phyloP scores from a whole-genome alignment of 92 coral and sea anemone species.

The Porites lobata region DNA sequence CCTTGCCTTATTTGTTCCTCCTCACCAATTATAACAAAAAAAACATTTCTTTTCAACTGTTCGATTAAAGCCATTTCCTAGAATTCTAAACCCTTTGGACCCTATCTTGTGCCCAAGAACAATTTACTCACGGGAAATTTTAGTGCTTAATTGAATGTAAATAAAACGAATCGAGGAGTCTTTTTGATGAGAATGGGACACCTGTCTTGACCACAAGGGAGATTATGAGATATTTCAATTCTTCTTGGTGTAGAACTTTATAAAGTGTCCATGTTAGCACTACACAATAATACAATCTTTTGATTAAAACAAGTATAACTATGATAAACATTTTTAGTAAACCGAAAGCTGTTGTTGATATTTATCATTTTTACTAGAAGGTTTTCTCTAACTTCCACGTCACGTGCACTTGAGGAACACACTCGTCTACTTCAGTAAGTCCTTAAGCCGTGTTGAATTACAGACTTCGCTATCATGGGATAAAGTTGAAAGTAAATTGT shows the following conservation, averaged over 20 bases:
- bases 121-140: neutral
- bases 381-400: neutral
- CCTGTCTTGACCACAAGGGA: neutral
- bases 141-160: neutral
- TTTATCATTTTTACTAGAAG: neutral
- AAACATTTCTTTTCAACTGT: too few relatives aligned
- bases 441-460: too few relatives aligned
- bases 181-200: slow-evolving; percentile 11
- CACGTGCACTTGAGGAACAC: too few relatives aligned
- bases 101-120: neutral
- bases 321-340: too few relatives aligned
- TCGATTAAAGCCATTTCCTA: too few relatives aligned
- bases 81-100: neutral
- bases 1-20: neutral
- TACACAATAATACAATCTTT: too few relatives aligned
- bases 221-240: neutral
- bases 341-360: neutral
- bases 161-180: neutral
- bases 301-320: too few relatives aligned
- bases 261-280: too few relatives aligned
- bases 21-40: neutral
- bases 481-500: too few relatives aligned
- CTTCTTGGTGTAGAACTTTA: neutral
- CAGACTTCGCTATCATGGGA: too few relatives aligned
- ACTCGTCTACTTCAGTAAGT: too few relatives aligned